Base-by-base conservation (phyloP, 2,113 vertebrate species). In the Leptosomus discolor region DNA sequence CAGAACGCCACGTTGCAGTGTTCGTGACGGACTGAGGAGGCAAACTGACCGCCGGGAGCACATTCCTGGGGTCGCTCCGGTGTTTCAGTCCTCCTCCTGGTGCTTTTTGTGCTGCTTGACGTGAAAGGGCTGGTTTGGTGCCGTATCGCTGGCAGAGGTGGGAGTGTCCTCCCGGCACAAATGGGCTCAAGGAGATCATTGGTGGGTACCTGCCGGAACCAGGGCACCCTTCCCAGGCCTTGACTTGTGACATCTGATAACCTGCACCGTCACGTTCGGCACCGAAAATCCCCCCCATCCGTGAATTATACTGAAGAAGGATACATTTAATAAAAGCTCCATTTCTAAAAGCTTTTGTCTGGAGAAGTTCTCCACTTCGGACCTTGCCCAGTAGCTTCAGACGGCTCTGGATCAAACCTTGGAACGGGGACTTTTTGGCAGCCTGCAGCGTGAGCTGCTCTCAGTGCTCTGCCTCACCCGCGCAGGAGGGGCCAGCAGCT, bases 161-260 rank as follows among this genome's bases (percentile, higher is more conserved):
- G 43, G 36, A 61, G 37, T 21, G 14, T 64, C n/a, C 46, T 65
- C 13, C 3, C 39, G 2, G 7, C 34, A 21, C 9, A 22, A 48
- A 29, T 5, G 0, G 39, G 26, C 21, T 7, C 27, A 18, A 23
- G 56, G 77, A 69, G 43, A 9, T 23, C 12, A 6, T 19, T 39
- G 50, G 71, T 54, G 46, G 8, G 5, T 15, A 5, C 53, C 75
- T 57, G 60, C 70, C 1, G 0, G 88, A 85, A 65, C 63, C 79
- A 45, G n/a, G 63, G 78, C 79, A 12, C n/a, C 58, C 37, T 11
- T 94, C 80, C 84, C 69, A 64, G 61, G 29, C 69, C 73, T 54
- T 51, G 84, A 16, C 88, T 84, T 45, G 39, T 48, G 84, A 81
- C 87, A 70, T 68, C 86, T 63, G 81, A 94, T 91, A 79, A 63